These are phyloP conservation scores for Chionodraco myersi DNA, from an alignment of 2,113 vertebrate genomes.

Conservation along the genomic window DNA sequence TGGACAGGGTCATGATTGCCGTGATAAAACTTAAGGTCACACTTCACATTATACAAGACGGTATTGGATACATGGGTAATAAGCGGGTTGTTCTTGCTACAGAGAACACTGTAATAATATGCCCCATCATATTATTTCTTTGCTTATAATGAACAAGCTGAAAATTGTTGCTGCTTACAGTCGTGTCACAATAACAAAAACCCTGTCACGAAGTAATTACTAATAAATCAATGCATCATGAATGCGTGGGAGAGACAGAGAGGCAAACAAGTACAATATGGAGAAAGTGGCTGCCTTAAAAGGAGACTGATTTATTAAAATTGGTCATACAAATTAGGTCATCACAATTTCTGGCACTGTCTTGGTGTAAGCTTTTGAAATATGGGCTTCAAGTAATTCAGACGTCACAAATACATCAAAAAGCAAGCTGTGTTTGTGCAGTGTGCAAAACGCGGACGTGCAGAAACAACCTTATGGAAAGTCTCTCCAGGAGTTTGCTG, in stretches of 20 bases:
- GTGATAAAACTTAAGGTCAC: slow-evolving; percentile 73
- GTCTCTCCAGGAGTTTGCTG: slow-evolving; percentile 41
- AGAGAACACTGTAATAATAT: slow-evolving; percentile 52
- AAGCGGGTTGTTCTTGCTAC: slow-evolving; percentile 47
- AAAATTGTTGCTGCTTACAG: slow-evolving; percentile 21
- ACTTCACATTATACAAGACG: slow-evolving; percentile 58
- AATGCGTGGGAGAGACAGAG: slow-evolving; percentile 24
- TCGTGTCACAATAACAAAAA: slow-evolving; percentile 27
- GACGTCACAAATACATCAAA: slow-evolving; percentile 29
- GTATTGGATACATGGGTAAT: slow-evolving; percentile 30
- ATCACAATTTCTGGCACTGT: slow-evolving; percentile 36
- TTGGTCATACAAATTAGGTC: slow-evolving; percentile 51
- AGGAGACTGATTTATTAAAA: slow-evolving; percentile 40
- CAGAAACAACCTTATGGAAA: slow-evolving; percentile 40
- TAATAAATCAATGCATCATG: slow-evolving; percentile 42
- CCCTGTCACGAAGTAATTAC: slow-evolving; percentile 45
- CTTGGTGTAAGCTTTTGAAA: slow-evolving; percentile 40
- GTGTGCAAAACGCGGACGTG: slow-evolving; percentile 11
- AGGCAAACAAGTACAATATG: slow-evolving; percentile 29
- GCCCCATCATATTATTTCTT: slow-evolving; percentile 55
- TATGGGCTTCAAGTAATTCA: slow-evolving; percentile 42
- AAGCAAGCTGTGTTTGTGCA: slow-evolving; percentile 39
- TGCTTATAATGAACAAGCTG: slow-evolving; percentile 41
- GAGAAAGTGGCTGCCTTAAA: slow-evolving; percentile 34
- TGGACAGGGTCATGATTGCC: slow-evolving; percentile 63